phyloP scores from a whole-genome alignment of 2,888 invertebrate genomes.

The Pardosa pseudoannulata region DNA sequence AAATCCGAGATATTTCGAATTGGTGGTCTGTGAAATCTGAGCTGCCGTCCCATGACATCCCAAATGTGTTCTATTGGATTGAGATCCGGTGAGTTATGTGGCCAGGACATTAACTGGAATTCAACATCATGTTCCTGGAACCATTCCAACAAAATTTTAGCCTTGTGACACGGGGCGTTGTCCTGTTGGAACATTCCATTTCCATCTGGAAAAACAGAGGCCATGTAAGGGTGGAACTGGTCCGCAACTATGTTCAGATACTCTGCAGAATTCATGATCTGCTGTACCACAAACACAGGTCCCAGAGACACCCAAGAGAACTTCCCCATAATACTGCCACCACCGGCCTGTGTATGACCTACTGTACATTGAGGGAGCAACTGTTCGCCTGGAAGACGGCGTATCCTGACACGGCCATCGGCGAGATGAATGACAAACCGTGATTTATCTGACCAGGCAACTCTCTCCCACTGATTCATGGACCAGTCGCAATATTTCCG shows the following conservation, averaged over 20 bases:
- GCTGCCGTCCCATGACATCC: no score
- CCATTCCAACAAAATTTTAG: conserved; percentile 1
- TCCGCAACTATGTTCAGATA: conserved; percentile 1
- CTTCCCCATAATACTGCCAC: not conserved
- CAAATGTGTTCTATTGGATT: no score
- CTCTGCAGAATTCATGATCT: not conserved
- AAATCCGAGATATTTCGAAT: no score
- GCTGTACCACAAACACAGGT: not conserved
- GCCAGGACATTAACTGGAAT: no score
- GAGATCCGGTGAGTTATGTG: no score
- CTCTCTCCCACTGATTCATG: not conserved
- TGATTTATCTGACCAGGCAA: conserved; percentile 7
- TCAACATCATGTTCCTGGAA: no score
- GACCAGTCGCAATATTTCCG: not conserved
- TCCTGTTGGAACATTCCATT: not conserved
- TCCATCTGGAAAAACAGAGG: not conserved
- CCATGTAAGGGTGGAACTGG: conserved; percentile 11
- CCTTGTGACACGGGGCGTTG: not conserved
- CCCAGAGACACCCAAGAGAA: not conserved
- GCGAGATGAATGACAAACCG: not conserved
- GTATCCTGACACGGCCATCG: not conserved
- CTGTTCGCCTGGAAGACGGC: conserved; percentile 2
- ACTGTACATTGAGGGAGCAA: not conserved
- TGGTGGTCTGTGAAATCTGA: no score
- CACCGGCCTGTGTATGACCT: not conserved